These are phyloP conservation scores for Stigmatopora argus DNA, from an alignment of 2,113 vertebrate genomes.

Conservation along the genomic window DNA sequence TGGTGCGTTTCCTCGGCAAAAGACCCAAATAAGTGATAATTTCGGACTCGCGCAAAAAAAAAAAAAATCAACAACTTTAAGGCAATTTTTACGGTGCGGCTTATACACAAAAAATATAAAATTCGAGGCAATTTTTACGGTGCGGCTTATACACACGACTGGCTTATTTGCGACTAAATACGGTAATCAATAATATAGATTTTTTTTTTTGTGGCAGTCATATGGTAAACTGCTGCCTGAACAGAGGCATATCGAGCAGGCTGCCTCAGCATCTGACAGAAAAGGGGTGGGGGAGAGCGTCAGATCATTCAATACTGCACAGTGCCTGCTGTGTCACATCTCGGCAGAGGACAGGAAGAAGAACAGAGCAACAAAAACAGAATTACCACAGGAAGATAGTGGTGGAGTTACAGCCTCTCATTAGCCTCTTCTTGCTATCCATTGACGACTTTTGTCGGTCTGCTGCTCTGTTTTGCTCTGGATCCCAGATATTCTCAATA, in stretches of 20 bases:
- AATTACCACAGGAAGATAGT: slow-evolving; percentile 12
- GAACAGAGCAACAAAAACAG: slow-evolving; percentile 17
- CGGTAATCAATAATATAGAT: not conserved
- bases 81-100: too few species aligned
- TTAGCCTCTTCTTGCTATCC: slow-evolving; percentile 18
- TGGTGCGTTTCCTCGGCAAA: too few species aligned
- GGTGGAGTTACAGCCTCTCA: slow-evolving; percentile 22
- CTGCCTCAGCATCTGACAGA: slow-evolving; percentile 64
- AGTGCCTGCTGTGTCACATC: slow-evolving; percentile 36
- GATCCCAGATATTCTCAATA: slow-evolving; percentile 4
- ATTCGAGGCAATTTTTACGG: too few species aligned
- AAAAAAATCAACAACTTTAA: too few species aligned
- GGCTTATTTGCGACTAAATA: too few species aligned
- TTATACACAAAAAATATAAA: too few species aligned
- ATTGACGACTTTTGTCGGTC: slow-evolving; percentile 2
- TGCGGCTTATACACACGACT: too few species aligned
- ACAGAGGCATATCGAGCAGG: slow-evolving; percentile 59
- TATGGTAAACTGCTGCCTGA: slow-evolving; percentile 62
- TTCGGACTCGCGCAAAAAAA: too few species aligned
- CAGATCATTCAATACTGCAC: slow-evolving; percentile 45
- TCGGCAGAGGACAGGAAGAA: slow-evolving; percentile 17
- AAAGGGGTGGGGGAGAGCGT: slow-evolving; percentile 32
- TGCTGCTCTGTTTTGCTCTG: slow-evolving; percentile 8
- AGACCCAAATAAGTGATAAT: too few species aligned
- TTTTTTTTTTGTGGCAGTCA: slow-evolving; percentile 24